Evolutionary conservation across 2,888 invertebrate genomes (phyloP).

Genomic region (Amiota minor): DNA sequence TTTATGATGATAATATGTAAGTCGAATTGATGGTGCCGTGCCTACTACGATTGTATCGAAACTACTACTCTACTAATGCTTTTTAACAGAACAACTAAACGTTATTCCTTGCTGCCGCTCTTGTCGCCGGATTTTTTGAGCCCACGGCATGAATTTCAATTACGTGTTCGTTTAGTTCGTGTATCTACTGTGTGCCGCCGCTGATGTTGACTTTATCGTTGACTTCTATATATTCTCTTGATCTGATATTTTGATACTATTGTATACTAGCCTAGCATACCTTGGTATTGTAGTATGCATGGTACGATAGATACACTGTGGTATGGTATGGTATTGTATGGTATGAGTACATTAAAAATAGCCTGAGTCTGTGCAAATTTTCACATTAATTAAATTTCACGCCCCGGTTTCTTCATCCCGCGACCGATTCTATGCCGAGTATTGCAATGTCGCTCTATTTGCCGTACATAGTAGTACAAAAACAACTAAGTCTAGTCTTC

Average conservation of each 20-base stretch:
- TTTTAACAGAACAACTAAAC: too few relatives aligned
- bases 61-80: too few relatives aligned
- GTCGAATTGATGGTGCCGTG: too few relatives aligned
- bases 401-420: constrained; percentile 23
- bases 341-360: constrained; percentile 67
- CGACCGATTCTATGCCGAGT: neutral
- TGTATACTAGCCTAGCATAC: neutral
- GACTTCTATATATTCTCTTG: neutral
- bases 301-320: too few relatives aligned
- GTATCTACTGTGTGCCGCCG: constrained; percentile 3
- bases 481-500: neutral
- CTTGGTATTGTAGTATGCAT: too few relatives aligned
- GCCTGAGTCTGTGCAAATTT: constrained; percentile 68
- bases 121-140: neutral
- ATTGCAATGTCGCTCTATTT: constrained; percentile 10
- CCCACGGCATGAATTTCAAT: constrained; percentile 27
- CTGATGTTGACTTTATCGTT: neutral
- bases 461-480: neutral
- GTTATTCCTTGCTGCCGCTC: too few relatives aligned
- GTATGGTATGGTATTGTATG: too few relatives aligned
- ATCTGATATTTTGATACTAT: neutral
- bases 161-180: constrained; percentile 11
- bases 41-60: too few relatives aligned
- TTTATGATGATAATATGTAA: too few relatives aligned
- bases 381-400: constrained; percentile 68